Conservation (phyloP, 2,797 vertebrate species). For the Hippopotamyrus pictus region DNA sequence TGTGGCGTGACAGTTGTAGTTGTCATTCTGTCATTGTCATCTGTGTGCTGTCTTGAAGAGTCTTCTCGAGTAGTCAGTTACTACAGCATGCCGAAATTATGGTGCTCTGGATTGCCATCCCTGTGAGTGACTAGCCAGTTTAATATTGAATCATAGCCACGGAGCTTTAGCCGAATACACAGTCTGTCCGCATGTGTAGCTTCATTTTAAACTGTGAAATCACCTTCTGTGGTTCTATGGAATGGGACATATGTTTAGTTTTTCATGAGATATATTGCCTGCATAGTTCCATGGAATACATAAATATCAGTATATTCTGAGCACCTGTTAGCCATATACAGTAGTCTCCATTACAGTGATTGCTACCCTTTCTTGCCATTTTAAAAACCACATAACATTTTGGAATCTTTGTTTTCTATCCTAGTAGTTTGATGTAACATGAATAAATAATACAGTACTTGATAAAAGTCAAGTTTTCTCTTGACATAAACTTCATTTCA, state of each 20-base stretch:
- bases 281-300: slow-evolving; percentile 64
- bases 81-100: slow-evolving; percentile 70
- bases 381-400: slow-evolving; percentile 32
- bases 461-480: not conserved
- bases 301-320: slow-evolving; percentile 57
- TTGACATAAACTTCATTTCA: not conserved
- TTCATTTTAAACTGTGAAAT: slow-evolving; percentile 57
- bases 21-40: slow-evolving; percentile 85
- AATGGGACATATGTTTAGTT: slow-evolving; percentile 39
- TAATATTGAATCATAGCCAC: slow-evolving; percentile 41
- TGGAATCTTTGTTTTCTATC: not conserved
- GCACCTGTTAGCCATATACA: slow-evolving; percentile 55
- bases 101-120: slow-evolving; percentile 46
- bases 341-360: slow-evolving; percentile 27
- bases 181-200: slow-evolving; percentile 68
- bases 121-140: slow-evolving; percentile 45
- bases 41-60: slow-evolving; percentile 74
- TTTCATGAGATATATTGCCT: slow-evolving; percentile 44
- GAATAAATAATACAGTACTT: not conserved
- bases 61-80: slow-evolving; percentile 60
- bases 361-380: slow-evolving; percentile 53
- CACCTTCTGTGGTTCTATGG: slow-evolving; percentile 25
- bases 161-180: slow-evolving; percentile 45
- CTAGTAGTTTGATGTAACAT: not conserved
- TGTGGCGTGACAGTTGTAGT: slow-evolving; percentile 87